phyloP scores from a whole-genome alignment of 2,113 vertebrate genomes.

The Turdus rufiventris region DNA sequence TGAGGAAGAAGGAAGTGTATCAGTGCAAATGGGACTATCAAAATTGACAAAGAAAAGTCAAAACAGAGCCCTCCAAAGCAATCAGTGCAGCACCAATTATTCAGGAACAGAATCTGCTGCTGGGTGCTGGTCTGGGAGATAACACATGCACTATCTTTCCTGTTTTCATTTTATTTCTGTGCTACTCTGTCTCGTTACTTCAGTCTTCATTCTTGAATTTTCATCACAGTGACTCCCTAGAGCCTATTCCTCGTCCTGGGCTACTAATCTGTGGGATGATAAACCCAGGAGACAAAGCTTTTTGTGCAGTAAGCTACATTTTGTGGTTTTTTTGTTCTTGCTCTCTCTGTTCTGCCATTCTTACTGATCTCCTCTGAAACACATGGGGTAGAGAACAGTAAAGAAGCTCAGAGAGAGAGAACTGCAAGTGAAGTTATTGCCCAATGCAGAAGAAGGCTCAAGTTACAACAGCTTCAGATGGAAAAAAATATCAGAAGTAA shows the following conservation, averaged over 20 bases:
- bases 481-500: constrained; percentile 25
- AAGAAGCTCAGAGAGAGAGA: neutral
- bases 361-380: neutral
- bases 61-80: neutral
- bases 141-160: neutral
- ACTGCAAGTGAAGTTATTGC: constrained; percentile 4
- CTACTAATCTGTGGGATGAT: neutral
- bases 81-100: neutral
- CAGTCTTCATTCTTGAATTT: neutral
- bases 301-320: neutral
- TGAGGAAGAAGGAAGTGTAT: neutral
- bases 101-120: neutral
- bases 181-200: neutral
- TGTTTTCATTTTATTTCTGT: neutral
- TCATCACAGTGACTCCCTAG: neutral
- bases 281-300: neutral
- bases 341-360: neutral
- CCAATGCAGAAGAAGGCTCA: neutral
- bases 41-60: neutral
- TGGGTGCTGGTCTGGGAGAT: neutral
- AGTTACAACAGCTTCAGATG: neutral
- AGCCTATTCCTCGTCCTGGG: neutral
- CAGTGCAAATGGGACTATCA: neutral
- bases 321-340: neutral
- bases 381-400: neutral